Evolutionary conservation across 2,888 invertebrate species (phyloP), one percentile per base, ranked within the genome.

Genomic region (Scaptomyza flava): DNA sequence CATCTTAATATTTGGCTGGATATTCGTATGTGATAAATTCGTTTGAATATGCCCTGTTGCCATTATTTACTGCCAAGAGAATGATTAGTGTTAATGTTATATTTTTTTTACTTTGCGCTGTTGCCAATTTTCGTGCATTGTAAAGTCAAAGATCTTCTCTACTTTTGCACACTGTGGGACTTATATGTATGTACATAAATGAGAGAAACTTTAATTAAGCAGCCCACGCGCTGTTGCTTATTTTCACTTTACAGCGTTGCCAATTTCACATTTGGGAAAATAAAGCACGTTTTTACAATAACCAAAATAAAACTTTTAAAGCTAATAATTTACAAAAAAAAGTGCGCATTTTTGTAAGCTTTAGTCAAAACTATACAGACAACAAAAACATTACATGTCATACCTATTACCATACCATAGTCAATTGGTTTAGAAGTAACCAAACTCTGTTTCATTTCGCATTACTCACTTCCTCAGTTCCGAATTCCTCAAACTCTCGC

Each of bases 1-100:
- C 45, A 51, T 41, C 62, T 62, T 6, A 54, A 42, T 58, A 58
- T 50, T 58, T 71, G 47, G 23, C 33, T 46, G 43, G 60, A 34
- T 17, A 17, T 17, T 17, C 17, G 17, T 33, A 36, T 36, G 36
- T n/a, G 36, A 36, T 36, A 4, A 12, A 6, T 36, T 36, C 6
- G n/a, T 36, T 36, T 5, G 1, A 14, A 7, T 7, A 36, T n/a
- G n/a, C 1, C 6, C 2, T 62, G 48, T 54, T 63, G 65, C 48
- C 54, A 38, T 23, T 47, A 41, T 56, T 27, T 17, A 33, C 6
- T 23, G 3, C 12, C 8, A 33, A 12, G 3, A 31, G 6, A 11
- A 7, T 34, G 4, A n/a, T 27, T 6, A 6, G 5, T 27, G 27
- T 6, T 27, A n/a, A n/a, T n/a, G n/a, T n/a, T n/a, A n/a, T n/a